These are phyloP conservation scores for Phlogophora meticulosa DNA, from an alignment of 2,888 invertebrate species.

Conservation along the genomic window DNA sequence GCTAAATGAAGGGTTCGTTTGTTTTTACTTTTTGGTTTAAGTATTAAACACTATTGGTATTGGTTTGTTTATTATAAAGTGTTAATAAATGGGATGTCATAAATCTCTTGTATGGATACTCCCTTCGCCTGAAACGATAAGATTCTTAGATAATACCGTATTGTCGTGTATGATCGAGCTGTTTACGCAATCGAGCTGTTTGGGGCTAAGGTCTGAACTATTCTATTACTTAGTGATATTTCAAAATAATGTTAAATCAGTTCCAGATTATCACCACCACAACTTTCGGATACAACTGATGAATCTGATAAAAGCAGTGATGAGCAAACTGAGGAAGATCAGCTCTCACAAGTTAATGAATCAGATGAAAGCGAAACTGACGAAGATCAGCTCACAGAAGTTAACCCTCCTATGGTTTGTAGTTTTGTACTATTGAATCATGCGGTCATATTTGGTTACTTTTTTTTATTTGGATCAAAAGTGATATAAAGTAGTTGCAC, in stretches of 20 bases:
- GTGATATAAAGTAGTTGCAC: not conserved
- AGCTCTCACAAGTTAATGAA: constrained; percentile 28
- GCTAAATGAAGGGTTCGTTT: constrained; percentile 73
- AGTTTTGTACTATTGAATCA: constrained; percentile 20
- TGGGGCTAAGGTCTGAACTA: too few relatives aligned
- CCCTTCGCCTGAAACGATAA: too few relatives aligned
- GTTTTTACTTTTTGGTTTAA: not conserved
- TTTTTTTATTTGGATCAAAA: not conserved
- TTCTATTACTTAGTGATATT: too few relatives aligned
- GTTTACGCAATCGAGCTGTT: too few relatives aligned
- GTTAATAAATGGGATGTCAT: too few relatives aligned
- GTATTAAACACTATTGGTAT: too few relatives aligned
- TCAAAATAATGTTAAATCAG: constrained; percentile 52
- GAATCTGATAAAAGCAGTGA: constrained; percentile 58
- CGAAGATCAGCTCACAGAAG: constrained; percentile 79
- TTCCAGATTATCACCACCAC: constrained; percentile 78
- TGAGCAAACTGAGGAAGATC: constrained; percentile 37
- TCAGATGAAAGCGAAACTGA: constrained; percentile 75
- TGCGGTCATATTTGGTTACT: not conserved
- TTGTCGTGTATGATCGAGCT: too few relatives aligned
- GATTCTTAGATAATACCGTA: too few relatives aligned
- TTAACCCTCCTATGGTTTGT: constrained; percentile 54
- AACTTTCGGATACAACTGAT: constrained; percentile 64
- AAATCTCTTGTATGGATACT: too few relatives aligned
- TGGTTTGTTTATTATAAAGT: too few relatives aligned